Evolutionary conservation across 2,113 vertebrate species (phyloP).

Genomic region (Pygoscelis antarcticus): DNA sequence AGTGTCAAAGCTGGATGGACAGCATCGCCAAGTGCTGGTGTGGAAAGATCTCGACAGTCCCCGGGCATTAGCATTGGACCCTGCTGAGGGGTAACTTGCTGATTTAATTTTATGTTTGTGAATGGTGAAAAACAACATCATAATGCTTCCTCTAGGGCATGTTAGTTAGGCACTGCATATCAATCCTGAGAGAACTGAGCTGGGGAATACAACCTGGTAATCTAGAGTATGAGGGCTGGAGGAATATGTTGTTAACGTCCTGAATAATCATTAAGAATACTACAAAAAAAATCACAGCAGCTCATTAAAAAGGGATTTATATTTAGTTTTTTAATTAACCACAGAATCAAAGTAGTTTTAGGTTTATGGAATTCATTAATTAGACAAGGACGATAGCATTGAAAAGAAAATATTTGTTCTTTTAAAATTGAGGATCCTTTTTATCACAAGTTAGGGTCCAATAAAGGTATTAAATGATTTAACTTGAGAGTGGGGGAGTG

Average conservation of each 20-base stretch:
- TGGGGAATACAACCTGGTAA: slow-evolving; percentile 22
- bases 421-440: not conserved
- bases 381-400: not conserved
- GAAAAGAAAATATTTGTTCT: not conserved
- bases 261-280: slow-evolving; percentile 45
- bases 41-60: slow-evolving; percentile 98
- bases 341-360: slow-evolving; percentile 25
- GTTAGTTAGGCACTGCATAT: not conserved
- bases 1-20: slow-evolving; percentile 93
- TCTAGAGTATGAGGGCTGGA: not conserved
- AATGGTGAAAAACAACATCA: not conserved
- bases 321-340: slow-evolving; percentile 50
- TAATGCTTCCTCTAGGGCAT: not conserved
- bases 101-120: not conserved
- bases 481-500: not conserved
- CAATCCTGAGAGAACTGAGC: slow-evolving; percentile 15
- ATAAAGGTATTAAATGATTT: not conserved
- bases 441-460: not conserved
- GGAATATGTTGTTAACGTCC: not conserved
- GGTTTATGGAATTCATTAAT: slow-evolving; percentile 38
- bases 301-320: slow-evolving; percentile 41
- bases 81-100: slow-evolving; percentile 86
- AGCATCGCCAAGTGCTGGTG: slow-evolving; percentile 93
- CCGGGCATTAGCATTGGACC: slow-evolving; percentile 89
- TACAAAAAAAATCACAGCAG: not conserved